Base-by-base conservation (phyloP, 1,140 invertebrate genomes). In the Micrasema longulum region DNA sequence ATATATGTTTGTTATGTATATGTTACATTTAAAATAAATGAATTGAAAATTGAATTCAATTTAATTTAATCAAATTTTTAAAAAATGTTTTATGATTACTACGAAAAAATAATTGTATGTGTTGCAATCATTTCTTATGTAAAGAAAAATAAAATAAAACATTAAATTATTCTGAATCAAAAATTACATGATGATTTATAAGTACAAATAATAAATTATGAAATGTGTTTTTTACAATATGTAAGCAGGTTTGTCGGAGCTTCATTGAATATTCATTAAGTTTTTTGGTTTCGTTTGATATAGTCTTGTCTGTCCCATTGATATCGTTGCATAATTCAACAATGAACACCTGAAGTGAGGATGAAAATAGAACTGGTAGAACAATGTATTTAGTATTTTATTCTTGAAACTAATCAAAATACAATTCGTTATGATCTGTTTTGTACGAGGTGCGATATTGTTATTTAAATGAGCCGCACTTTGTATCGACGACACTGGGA, bases 211-310 rank as follows among this genome's bases (percentile, higher is more conserved):
- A 52, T 18, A 22, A 18, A 5, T 52, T 22, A 12, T 20, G 48
- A 12, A 52, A 20, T 22, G 11, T 52, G 18, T 22, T 20, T 52
- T 52, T 55, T 55, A 16, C 35, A 11, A 55, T 31, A 14, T 52
- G 48, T 11, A 11, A 31, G 35, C 52, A 23, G 52, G 52, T 31
- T 55, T 36, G 26, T 14, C 52, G 20, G 1, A 20, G 7, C 48
- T 50, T 55, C 52, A 55, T 55, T 55, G 52, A 55, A 55, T 55
- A 55, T 55, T 55, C 26, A 55, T 55, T n/a, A 55, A 35, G 35
- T 55, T 14, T 16, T 55, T 55, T 31, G 22, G 23, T 55, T 26
- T 55, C 35, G 26, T 55, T 55, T 18, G 52, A 31, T 26, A 11
- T 26, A 22, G n/a, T 36, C 23, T 55, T 55, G 52, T 52, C 48